These are phyloP conservation scores for Bothrops jararaca DNA, from an alignment of 2,113 vertebrate species.

Conservation along the genomic window DNA sequence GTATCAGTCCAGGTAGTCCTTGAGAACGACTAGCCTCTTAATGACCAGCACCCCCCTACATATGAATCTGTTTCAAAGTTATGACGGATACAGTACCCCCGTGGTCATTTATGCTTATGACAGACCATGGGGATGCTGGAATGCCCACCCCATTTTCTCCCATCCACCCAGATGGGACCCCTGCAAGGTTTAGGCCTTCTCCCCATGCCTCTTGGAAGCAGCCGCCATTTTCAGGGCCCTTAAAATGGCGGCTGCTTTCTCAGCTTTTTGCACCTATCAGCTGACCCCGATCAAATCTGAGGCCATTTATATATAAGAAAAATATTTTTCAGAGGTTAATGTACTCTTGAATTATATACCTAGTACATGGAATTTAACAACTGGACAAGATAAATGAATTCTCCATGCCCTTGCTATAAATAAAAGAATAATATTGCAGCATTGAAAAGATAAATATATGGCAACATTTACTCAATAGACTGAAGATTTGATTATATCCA, in stretches of 20 bases:
- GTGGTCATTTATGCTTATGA: neutral
- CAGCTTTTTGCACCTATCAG: neutral
- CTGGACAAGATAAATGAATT: neutral
- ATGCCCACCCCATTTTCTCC: neutral
- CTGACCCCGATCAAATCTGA: slow-evolving; percentile 38
- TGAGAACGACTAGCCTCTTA: neutral
- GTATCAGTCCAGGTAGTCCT: neutral
- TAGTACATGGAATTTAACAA: neutral
- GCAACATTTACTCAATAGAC: too few species aligned
- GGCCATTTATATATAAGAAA: slow-evolving; percentile 47
- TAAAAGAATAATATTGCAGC: too few species aligned
- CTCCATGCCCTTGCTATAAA: neutral
- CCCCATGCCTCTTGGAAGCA: neutral
- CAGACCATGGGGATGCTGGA: neutral
- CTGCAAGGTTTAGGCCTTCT: neutral
- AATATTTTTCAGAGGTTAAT: neutral
- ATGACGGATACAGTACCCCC: neutral
- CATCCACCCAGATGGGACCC: neutral
- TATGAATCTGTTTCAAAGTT: neutral
- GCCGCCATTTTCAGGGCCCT: neutral
- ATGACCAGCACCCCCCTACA: neutral
- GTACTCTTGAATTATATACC: neutral
- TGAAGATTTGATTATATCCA: too few species aligned
- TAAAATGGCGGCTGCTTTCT: neutral
- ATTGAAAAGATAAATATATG: too few species aligned